Evolutionary conservation across 1,140 invertebrate genomes (phyloP), one percentile per base, ranked within the genome.

Genomic region (Panonychus citri): DNA sequence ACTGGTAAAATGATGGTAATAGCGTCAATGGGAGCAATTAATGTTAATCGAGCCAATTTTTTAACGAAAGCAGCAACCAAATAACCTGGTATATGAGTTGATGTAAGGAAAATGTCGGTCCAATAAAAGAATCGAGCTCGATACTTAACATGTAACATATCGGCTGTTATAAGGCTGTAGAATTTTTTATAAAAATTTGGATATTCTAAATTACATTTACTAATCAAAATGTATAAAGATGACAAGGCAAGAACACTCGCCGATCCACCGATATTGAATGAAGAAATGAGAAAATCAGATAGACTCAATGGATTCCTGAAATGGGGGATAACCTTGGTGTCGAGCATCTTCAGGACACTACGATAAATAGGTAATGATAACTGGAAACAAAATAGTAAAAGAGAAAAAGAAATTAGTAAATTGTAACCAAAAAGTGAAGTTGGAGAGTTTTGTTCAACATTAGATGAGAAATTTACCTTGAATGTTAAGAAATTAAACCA

Each of bases 51-150:
- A 0, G 86, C 77, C 40, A 93, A 69, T 55, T 83, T 78, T 71
- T 97, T 97, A 3, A 80, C 79, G 71, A 96, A 97, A 3, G 89
- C 85, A 0, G 87, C 91, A 10, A 94, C 87, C 54, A 95, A 67
- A 61, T 81, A 79, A 65, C 89, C 82, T 0, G 90, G 87, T 57
- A 97, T 73, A 74, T 95, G 87, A 0, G 83, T 87, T 46, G 90
- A 96, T 57, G 81, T 81, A 1, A 97, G 72, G 68, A 96, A 96
- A 40, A 91, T 73, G 68, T 94, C 85, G 0, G 83, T 75, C 25
- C 94, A 73, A 66, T 86, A 82, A 67, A 94, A 83, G 61, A 71
- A 72, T 54, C 87, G 74, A 1, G 81, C 77, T 68, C 85, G 84
- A 67, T 88, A 91, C 64, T 87, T 86, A 13, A 82, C 85, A 64